These are phyloP conservation scores for Heliconius aoede DNA, from an alignment of 2,888 invertebrate genomes.

Conservation along the genomic window DNA sequence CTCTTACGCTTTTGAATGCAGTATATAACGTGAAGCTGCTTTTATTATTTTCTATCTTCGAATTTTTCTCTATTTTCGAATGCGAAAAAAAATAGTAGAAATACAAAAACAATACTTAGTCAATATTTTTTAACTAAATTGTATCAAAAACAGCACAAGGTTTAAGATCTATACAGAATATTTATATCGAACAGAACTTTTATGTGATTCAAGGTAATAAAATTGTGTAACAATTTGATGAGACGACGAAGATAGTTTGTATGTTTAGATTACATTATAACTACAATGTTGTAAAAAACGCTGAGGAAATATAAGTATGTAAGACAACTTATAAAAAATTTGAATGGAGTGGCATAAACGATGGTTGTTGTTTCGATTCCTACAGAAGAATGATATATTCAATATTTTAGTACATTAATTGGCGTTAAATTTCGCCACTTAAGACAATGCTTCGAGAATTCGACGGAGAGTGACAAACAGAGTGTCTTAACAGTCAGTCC, in stretches of 20 bases:
- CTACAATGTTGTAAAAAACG: slow-evolving; percentile 13
- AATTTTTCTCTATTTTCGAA: too few relatives aligned
- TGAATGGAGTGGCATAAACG: too few relatives aligned
- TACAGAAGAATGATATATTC: not conserved
- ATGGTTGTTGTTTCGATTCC: not conserved
- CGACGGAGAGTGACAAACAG: not conserved
- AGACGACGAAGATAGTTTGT: slow-evolving; percentile 4
- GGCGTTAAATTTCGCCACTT: not conserved
- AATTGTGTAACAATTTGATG: slow-evolving; percentile 14
- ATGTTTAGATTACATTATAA: not conserved
- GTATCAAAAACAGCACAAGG: slow-evolving; percentile 3
- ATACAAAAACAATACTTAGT: not conserved
- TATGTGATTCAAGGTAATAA: slow-evolving; percentile 19
- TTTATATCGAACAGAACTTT: not conserved
- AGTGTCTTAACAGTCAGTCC: not conserved
- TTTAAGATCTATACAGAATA: slow-evolving; percentile 1
- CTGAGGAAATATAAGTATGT: not conserved
- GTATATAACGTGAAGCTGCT: too few relatives aligned
- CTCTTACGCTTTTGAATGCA: too few relatives aligned
- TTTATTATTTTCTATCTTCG: too few relatives aligned
- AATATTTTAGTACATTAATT: not conserved
- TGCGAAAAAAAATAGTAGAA: not conserved
- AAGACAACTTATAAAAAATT: not conserved
- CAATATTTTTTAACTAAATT: slow-evolving; percentile 11
- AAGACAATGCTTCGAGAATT: not conserved